Base-by-base conservation (phyloP, 2,888 invertebrate species). In the Rhagonycha lutea region DNA sequence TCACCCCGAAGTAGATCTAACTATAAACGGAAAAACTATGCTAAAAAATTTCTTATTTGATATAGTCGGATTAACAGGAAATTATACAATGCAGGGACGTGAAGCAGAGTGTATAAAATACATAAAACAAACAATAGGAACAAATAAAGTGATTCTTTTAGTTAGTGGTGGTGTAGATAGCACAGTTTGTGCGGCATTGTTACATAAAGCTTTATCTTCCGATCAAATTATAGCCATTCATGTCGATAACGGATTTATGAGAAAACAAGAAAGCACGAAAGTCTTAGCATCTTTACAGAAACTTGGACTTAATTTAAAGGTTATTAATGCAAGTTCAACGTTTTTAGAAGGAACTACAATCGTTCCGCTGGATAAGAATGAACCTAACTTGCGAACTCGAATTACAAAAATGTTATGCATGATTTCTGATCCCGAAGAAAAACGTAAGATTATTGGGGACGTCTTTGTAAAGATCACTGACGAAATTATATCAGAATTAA, bases 81-180 rank as follows among this genome's bases (percentile, higher is more conserved):
- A 92, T 82, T 99, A 93, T 89, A 98, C 98, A 32, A 93, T 99
- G 89, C 92, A 93, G 78, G 93, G 93, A 83, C 91, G 99, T 62
- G 97, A 98, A 86, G 91, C 93, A 14, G 93, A 95, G 80, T 99
- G 99, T 89, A 92, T 99, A 84, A 94, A 96, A 84, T 96, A 97
- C 88, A 98, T 99, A 83, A 92, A 92, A 83, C 94, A 96, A 28
- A 92, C 94, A 71, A 98, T 98, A 70, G 97, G 97, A 70, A 93
- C 92, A 83, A 96, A 95, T 86, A 98, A 98, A 92, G 98, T 87
- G 68, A 85, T 98, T 94, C 92, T 97, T 87, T 88, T 98, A 85
- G 94, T 98, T 72, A 98, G 98, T 87, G 99, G 99, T 18, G 99
- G 99, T 26, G 99, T 99, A 5, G 99, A 99, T 89, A 99, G 99